Evolutionary conservation across 2,797 vertebrate species (phyloP).

Genomic region (Pseudomugil gertrudae): DNA sequence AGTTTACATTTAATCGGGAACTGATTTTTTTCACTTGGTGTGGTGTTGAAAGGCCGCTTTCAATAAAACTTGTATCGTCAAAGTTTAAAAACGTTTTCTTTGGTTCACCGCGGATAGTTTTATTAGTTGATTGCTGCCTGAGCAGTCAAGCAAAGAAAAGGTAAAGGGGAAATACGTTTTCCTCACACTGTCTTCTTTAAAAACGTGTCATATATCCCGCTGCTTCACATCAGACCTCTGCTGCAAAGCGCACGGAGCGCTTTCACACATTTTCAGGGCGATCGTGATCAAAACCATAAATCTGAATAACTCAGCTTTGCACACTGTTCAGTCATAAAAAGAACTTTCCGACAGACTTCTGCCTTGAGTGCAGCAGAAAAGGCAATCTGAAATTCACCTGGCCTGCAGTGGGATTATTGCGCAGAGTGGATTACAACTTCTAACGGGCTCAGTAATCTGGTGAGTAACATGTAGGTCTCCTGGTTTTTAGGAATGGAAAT

Average conservation of each 20-base stretch:
- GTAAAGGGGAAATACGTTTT: conserved; percentile 77
- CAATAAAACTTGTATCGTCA: conserved; percentile 48
- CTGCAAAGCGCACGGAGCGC: conserved; percentile 56
- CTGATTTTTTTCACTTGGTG: conserved; percentile 13
- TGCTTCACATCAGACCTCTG: conserved; percentile 39
- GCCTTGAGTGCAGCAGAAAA: conserved; percentile 24
- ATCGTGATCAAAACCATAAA: conserved; percentile 47
- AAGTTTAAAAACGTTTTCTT: no score
- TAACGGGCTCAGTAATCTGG: conserved; percentile 57
- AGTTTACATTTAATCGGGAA: conserved; percentile 21
- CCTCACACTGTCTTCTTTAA: conserved; percentile 74
- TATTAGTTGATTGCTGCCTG: conserved; percentile 78
- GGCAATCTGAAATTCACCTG: conserved; percentile 59
- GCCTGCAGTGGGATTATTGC: conserved; percentile 75
- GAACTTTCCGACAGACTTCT: conserved; percentile 42
- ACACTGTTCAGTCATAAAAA: conserved; percentile 19
- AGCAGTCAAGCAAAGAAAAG: conserved; percentile 84
- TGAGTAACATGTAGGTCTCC: conserved; percentile 62
- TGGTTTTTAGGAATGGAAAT: conserved; percentile 6
- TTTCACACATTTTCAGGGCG: conserved; percentile 19
- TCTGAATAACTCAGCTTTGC: conserved; percentile 31
- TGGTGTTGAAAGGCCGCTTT: conserved; percentile 36
- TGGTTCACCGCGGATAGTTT: conserved; percentile 68
- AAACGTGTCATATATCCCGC: conserved; percentile 78
- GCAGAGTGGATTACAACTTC: conserved; percentile 75